A percentile compares a stretch with the other conserved stretches of the same genome.
These are phyloP conservation scores for Natator depressus DNA, from an alignment of 2,113 vertebrate species.

Conservation along the genomic window DNA sequence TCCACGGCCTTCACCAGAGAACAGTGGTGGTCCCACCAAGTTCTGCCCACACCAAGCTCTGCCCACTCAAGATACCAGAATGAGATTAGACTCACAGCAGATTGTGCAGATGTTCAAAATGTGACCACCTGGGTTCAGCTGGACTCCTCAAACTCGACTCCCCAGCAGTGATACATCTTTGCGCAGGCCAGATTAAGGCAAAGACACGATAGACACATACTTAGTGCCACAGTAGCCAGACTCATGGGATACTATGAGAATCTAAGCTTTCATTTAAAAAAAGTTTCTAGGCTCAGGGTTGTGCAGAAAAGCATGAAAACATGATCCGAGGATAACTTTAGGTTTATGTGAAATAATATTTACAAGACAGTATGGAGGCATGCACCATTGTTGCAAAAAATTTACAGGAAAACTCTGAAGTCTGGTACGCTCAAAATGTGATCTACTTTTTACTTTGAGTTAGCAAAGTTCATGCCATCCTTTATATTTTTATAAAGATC, in stretches of 20 bases:
- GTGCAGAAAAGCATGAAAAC: neutral
- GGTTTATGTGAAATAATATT: neutral
- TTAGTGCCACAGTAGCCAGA: neutral
- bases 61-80: neutral
- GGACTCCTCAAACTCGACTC: neutral
- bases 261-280: neutral
- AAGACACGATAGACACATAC: neutral
- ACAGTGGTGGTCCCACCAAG: neutral
- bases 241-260: neutral
- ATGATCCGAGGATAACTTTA: neutral
- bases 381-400: rapidly evolving
- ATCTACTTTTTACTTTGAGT: rapidly evolving
- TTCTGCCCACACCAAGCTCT: neutral
- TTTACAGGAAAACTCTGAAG: rapidly evolving
- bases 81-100: neutral
- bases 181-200: neutral
- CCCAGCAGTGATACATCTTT: neutral
- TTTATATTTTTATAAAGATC: rapidly evolving
- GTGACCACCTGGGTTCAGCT: neutral
- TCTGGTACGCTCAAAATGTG: rapidly evolving
- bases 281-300: neutral
- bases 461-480: rapidly evolving
- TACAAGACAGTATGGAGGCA: rapidly evolving
- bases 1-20: neutral
- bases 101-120: neutral